Base-by-base conservation (phyloP, 2,888 invertebrate species). In the Aproaerema taeniolella region DNA sequence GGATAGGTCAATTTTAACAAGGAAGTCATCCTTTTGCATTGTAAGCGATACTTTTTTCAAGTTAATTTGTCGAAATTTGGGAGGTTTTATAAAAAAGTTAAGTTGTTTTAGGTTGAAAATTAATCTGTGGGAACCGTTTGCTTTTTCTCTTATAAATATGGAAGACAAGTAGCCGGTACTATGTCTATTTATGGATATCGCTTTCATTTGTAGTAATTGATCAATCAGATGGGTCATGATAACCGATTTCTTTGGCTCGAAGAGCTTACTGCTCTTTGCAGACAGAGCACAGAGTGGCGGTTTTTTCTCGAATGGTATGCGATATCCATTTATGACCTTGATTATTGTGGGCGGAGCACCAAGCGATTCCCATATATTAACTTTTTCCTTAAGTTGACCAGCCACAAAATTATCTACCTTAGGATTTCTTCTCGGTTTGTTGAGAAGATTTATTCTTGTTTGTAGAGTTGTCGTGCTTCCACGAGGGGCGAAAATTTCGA, bases 291-390 rank as follows among this genome's bases (percentile, higher is more conserved):
- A 14, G n/a, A 14, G 14, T 13, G 30, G 30, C 13, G 31, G 41
- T 12, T 25, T 35, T 15, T 7, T n/a, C 12, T n/a, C 9, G 16
- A 46, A 43, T 9, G 43, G 46, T 9, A 46, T 46, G 26, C 37
- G 31, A 35, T 46, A 46, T 2, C 43, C 41, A 14, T 2, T 33
- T 28, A 43, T 25, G 5, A 46, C 41, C 7, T 24, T 42, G 26
- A 36, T 16, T n/a, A 42, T 33, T 6, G 29, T 30, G 3, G 13
- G 4, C 2, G 43, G 36, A 8, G 41, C 43, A 11, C 31, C 41
- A 35, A 46, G n/a, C 31, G 28, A n/a, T 14, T 30, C 30, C 28
- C 32, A 32, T n/a, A 16, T 6, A 43, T 9, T 9, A 25, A 15
- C 4, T 7, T 26, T 36, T 5, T 31, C 37, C 13, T 7, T 14